Percentiles rank a stretch among this genome's conserved stretches.
phyloP scores from a whole-genome alignment of 2,797 vertebrate species.

The Lithobates sylvaticus region DNA sequence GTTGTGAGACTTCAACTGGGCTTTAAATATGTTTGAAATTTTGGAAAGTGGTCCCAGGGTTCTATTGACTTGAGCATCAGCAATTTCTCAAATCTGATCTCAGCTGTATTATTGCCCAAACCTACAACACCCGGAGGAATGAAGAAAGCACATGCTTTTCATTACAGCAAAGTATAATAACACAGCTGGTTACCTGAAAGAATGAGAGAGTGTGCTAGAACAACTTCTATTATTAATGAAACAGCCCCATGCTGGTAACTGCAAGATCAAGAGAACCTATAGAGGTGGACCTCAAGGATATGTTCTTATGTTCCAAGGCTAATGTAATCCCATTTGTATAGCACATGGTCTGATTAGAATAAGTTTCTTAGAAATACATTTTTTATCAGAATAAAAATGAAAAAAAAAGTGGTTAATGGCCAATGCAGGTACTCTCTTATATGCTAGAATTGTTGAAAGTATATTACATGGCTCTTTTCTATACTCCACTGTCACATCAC shows the following conservation, averaged over 20 bases:
- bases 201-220: not conserved
- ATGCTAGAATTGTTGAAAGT: not conserved
- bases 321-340: not conserved
- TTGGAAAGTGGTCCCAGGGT: slow-evolving; percentile 3
- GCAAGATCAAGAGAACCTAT: not conserved
- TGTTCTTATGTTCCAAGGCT: not conserved
- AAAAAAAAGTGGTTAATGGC: not conserved
- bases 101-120: not conserved
- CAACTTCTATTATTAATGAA: not conserved
- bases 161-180: not conserved
- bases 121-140: not conserved
- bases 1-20: too few relatives aligned
- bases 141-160: not conserved
- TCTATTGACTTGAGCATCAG: not conserved
- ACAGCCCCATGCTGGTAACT: not conserved
- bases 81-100: not conserved
- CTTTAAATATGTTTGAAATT: too few relatives aligned
- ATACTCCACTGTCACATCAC: too few relatives aligned
- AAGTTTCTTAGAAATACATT: not conserved
- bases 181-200: not conserved
- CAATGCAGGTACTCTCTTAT: not conserved
- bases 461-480: too few relatives aligned
- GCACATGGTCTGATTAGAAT: not conserved
- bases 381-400: not conserved
- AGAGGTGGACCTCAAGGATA: not conserved